Percentiles rank a stretch among this genome's conserved stretches.
phyloP scores from a whole-genome alignment of 1,140 invertebrate species.

The Apis dorsata region DNA sequence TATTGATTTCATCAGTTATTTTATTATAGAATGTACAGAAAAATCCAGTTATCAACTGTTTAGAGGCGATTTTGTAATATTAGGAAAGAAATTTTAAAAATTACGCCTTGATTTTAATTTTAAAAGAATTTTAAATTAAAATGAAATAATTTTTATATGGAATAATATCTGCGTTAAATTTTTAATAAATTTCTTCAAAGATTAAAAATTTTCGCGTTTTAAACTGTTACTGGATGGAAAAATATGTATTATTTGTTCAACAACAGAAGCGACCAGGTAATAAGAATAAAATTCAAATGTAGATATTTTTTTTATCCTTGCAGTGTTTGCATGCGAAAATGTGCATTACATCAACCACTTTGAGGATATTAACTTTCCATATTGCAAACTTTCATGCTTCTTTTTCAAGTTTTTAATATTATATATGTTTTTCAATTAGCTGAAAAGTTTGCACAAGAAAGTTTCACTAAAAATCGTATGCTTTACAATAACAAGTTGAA shows the following conservation, averaged over 20 bases:
- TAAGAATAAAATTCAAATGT: not conserved
- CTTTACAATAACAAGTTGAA: not conserved
- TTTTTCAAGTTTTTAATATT: not conserved
- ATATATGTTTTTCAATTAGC: not conserved
- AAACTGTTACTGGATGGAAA: not conserved
- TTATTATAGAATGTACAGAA: not conserved
- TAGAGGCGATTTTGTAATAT: too few species aligned
- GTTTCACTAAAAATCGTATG: not conserved
- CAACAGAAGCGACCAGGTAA: not conserved
- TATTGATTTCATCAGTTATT: conserved; percentile 2
- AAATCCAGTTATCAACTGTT: too few species aligned
- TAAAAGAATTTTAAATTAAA: not conserved
- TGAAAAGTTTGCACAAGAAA: not conserved
- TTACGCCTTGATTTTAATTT: not conserved
- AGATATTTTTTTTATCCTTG: not conserved
- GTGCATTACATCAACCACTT: not conserved
- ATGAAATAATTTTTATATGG: not conserved
- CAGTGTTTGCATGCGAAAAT: not conserved
- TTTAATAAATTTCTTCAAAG: not conserved
- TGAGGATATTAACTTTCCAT: not conserved
- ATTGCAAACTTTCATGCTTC: not conserved
- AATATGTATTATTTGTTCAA: not conserved
- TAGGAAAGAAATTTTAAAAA: not conserved
- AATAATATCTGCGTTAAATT: not conserved
- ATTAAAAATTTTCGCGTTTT: not conserved